Conservation (phyloP, 2,888 invertebrate species). For the Agrochola litura region DNA sequence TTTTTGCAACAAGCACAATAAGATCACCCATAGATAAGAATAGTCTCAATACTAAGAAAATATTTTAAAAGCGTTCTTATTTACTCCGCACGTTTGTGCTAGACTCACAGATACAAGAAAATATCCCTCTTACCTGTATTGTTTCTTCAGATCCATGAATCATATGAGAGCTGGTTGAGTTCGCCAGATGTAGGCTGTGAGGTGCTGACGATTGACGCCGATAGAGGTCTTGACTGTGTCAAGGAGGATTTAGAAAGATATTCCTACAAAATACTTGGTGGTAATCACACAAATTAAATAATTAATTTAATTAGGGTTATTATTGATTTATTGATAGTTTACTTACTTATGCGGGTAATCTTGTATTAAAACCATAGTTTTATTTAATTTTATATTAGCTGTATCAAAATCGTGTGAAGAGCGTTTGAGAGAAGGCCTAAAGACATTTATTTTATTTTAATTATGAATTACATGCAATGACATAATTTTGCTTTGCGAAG, state of each 20-base stretch:
- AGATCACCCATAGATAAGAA: not conserved
- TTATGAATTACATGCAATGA: not conserved
- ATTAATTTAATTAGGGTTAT: not conserved
- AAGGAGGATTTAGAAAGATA: slow-evolving; percentile 84
- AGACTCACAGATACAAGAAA: not conserved
- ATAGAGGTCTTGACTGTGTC: slow-evolving; percentile 78
- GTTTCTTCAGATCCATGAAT: slow-evolving; percentile 81
- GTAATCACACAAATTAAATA: slow-evolving; percentile 85
- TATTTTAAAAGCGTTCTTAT: not conserved
- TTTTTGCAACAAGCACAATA: not conserved
- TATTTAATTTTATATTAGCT: not conserved
- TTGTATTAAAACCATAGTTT: not conserved
- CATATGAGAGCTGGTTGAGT: slow-evolving; percentile 86
- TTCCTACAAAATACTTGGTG: slow-evolving; percentile 85
- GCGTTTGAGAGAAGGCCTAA: not conserved
- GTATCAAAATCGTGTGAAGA: not conserved
- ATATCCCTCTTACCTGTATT: not conserved
- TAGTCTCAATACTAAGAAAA: not conserved
- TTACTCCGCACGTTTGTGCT: not conserved
- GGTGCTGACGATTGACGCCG: slow-evolving; percentile 86
- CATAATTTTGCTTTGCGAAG: not conserved
- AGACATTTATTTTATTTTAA: not conserved
- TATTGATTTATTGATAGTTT: not conserved
- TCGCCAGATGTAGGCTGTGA: slow-evolving; percentile 84
- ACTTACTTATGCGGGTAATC: slow-evolving; percentile 24